These are phyloP conservation scores for Serilophus lunatus DNA, from an alignment of 2,113 vertebrate genomes.

Conservation along the genomic window DNA sequence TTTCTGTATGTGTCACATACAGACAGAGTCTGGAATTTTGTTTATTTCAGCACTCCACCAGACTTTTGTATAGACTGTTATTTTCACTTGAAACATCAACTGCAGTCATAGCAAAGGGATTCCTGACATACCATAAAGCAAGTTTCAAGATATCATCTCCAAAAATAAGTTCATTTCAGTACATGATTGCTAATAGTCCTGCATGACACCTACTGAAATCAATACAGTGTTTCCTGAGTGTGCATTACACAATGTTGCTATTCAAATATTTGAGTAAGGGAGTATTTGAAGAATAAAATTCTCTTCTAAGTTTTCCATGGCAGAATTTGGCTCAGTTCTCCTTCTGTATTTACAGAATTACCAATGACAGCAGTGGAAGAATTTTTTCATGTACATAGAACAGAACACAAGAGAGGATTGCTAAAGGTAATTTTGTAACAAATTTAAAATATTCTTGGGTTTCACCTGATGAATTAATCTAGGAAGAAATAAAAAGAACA, in stretches of 20 bases:
- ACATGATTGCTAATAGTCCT: neutral
- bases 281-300: neutral
- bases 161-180: constrained; percentile 29
- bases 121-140: constrained; percentile 15
- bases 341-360: neutral
- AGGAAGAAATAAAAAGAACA: neutral
- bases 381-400: neutral
- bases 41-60: constrained; percentile 8
- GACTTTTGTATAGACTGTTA: neutral
- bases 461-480: neutral
- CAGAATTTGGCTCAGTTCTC: neutral
- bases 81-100: neutral
- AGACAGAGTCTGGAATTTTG: neutral
- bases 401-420: neutral
- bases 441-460: neutral
- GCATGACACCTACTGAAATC: constrained; percentile 16
- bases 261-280: neutral
- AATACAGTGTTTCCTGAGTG: constrained; percentile 14
- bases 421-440: neutral
- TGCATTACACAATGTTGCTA: neutral
- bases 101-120: constrained; percentile 25
- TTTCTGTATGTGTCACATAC: neutral
- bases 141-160: constrained; percentile 21
- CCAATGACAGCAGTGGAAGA: neutral
- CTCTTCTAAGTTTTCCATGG: neutral